Conservation (phyloP, 2,888 invertebrate species). For the Hirtodrosophila duncani region DNA sequence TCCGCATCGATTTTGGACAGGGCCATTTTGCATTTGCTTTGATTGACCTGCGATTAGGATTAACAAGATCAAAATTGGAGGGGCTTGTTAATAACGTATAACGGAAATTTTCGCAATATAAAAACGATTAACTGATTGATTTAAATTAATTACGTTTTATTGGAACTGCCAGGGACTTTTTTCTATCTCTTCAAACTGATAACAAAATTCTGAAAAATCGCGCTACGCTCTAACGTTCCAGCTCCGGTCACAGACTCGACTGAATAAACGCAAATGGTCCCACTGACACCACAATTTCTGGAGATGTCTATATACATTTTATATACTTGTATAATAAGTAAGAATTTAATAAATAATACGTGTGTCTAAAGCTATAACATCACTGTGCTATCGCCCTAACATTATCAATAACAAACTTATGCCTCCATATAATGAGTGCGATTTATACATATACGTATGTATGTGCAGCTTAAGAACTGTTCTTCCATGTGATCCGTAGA, state of each 20-base stretch:
- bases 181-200: conserved; percentile 14
- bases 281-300: conserved; percentile 21
- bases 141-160: conserved; percentile 56
- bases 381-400: conserved; percentile 1
- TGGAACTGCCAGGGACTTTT: conserved; percentile 3
- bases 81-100: conserved; percentile 3
- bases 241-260: conserved; percentile 29
- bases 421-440: conserved; percentile 34
- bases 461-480: background rate
- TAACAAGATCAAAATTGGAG: conserved; percentile 1
- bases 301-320: conserved; percentile 17
- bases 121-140: conserved; percentile 48
- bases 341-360: conserved; percentile 4
- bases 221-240: conserved; percentile 18
- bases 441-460: conserved; percentile 2
- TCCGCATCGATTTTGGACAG: conserved; percentile 71
- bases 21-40: conserved; percentile 72
- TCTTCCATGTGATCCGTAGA: conserved; percentile 27
- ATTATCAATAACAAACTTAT: conserved; percentile 12
- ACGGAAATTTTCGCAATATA: conserved; percentile 41
- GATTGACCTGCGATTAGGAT: conserved; percentile 62
- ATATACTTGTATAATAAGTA: background rate
- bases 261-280: conserved; percentile 23
- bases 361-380: too few relatives aligned
- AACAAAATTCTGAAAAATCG: conserved; percentile 28